Conservation (phyloP, 2,888 invertebrate genomes). For the Sminthurides aquaticus region DNA sequence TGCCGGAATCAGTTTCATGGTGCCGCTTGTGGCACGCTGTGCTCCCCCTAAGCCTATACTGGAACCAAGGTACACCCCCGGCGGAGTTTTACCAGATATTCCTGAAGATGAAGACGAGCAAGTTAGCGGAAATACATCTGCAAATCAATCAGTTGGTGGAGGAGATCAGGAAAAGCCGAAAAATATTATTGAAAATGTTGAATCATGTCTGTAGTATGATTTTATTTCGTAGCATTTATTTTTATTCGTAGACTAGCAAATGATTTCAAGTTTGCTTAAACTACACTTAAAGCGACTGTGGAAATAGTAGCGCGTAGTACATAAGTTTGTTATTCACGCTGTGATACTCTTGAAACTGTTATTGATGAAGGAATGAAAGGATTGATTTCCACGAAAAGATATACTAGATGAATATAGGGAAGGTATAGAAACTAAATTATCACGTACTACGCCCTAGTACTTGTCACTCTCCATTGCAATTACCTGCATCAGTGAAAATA, state of each 20-base stretch:
- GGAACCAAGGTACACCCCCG: constrained; percentile 30
- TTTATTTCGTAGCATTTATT: not conserved
- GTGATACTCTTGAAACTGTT: not conserved
- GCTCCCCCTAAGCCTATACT: constrained; percentile 38
- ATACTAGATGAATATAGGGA: too few relatives aligned
- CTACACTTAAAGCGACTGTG: too few relatives aligned
- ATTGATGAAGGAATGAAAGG: not conserved
- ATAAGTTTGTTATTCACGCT: not conserved
- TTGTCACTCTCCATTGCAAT: too few relatives aligned
- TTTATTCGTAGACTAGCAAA: too few relatives aligned
- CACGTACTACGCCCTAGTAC: too few relatives aligned
- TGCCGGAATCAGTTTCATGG: constrained; percentile 63
- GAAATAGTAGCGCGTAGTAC: not conserved
- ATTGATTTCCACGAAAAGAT: too few relatives aligned
- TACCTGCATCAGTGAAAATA: too few relatives aligned
- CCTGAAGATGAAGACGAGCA: constrained; percentile 39
- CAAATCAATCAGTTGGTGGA: constrained; percentile 8
- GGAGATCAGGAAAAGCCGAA: constrained; percentile 11
- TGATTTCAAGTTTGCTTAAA: too few relatives aligned
- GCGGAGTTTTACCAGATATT: constrained; percentile 38
- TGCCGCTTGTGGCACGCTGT: constrained; percentile 43
- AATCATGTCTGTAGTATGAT: constrained; percentile 31
- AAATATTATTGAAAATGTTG: constrained; percentile 25
- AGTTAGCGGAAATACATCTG: constrained; percentile 7
- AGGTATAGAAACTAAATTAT: too few relatives aligned